These are phyloP conservation scores for Boulengerochromis microlepis DNA, from an alignment of 2,113 vertebrate species.

Conservation along the genomic window DNA sequence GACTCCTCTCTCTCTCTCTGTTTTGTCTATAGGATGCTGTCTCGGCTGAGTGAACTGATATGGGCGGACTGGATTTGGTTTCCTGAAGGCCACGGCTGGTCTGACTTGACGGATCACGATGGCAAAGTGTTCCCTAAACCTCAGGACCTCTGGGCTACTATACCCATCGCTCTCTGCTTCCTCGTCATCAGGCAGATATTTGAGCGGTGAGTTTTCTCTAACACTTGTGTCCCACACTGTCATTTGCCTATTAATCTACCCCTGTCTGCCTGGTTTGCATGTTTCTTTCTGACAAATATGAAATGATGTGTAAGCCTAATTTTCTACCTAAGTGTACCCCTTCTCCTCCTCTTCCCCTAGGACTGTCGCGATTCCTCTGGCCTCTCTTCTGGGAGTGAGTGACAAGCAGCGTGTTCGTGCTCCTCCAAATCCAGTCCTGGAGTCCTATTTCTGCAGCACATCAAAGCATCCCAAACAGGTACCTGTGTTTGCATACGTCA, in stretches of 20 bases:
- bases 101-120: constrained; percentile 78
- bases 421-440: constrained; percentile 75
- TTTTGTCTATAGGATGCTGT: constrained; percentile 74
- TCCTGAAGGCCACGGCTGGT: constrained; percentile 86
- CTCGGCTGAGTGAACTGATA: constrained; percentile 76
- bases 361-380: constrained; percentile 78
- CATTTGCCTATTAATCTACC: background rate
- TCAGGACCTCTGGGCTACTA: constrained; percentile 79
- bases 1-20: background rate
- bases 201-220: constrained; percentile 76
- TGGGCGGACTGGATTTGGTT: constrained; percentile 95
- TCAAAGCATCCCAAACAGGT: constrained; percentile 89
- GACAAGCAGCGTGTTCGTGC: constrained; percentile 78
- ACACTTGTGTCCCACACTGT: background rate
- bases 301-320: background rate
- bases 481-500: background rate
- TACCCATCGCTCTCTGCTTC: constrained; percentile 85
- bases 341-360: constrained; percentile 25
- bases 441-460: constrained; percentile 74
- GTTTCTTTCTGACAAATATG: background rate
- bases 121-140: constrained; percentile 79
- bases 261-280: background rate
- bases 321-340: background rate
- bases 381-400: constrained; percentile 78
- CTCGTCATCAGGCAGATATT: constrained; percentile 83